Base-by-base conservation (phyloP, 2,888 invertebrate genomes). In the Crematogaster levior region DNA sequence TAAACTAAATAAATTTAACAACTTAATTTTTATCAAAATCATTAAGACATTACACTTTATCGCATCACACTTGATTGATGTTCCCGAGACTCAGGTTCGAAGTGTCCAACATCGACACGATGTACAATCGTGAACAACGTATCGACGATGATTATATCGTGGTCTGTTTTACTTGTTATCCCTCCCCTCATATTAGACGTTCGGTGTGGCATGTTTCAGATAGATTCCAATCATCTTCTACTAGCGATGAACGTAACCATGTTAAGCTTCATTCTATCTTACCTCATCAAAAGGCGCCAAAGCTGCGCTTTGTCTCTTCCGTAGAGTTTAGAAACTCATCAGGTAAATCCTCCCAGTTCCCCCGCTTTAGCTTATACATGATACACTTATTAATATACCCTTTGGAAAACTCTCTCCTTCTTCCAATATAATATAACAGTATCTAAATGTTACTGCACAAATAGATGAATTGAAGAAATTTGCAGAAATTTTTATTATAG, bases 311-410 rank as follows among this genome's bases (percentile, higher is more conserved):
- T 95, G 97, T 97, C 81, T 96, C 97, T 86, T 97, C 97, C 65
- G 97, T 98, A 91, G 97, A 97, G 94, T 97, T 97, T 94, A 97
- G 97, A 93, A 96, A 97, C 94, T 97, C 97, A 85, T 97, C 97
- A 95, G 97, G 97, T 97, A 96, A 94, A 91, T 92, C 86, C 85
- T 86, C 81, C n/a, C n/a, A n/a, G 83, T 70, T 89, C 90, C 90
- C n/a, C 81, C 85, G 82, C 86, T 85, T 86, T 86, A 86, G 53
- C 68, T 34, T 60, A 83, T 82, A 81, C 24, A 61, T n/a, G 30
- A 74, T 77, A 48, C 73, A 56, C 37, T 66, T 56, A 43, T 58
- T 72, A 15, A 60, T 40, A 58, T 48, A 1, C n/a, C 30, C 15
- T 30, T 72, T 27, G 46, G 18, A 43, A 80, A 12, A 68, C 15